Conservation (phyloP, 1,140 invertebrate species). For the Oncopodura yosiiana region DNA sequence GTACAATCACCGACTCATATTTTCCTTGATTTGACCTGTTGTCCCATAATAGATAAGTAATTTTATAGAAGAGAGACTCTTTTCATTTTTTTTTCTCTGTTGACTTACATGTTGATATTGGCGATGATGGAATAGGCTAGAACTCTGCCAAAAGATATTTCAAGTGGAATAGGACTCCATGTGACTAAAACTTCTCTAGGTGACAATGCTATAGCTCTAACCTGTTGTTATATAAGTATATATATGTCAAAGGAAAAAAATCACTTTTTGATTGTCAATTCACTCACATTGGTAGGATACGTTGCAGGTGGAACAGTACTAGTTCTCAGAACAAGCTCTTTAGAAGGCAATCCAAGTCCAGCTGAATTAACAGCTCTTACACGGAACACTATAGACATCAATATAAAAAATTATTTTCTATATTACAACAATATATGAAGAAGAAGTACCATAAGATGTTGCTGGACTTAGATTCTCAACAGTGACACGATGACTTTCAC, state of each 20-base stretch:
- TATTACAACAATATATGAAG: too few species aligned
- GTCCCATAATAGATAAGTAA: neutral
- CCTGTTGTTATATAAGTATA: neutral
- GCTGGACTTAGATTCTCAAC: slow-evolving; percentile 25
- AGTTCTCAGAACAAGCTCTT: slow-evolving; percentile 16
- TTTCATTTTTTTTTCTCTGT: neutral
- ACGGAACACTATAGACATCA: too few species aligned
- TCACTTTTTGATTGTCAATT: neutral
- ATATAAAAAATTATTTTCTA: too few species aligned
- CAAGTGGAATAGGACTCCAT: slow-evolving; percentile 24
- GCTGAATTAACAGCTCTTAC: slow-evolving; percentile 29
- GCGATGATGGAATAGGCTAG: slow-evolving; percentile 19
- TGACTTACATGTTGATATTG: slow-evolving; percentile 14
- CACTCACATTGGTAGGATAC: slow-evolving; percentile 18
- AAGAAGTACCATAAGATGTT: slow-evolving; percentile 12
- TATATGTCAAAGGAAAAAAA: neutral
- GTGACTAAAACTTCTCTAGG: slow-evolving; percentile 16
- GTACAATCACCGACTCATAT: slow-evolving; percentile 8
- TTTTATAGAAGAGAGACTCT: neutral
- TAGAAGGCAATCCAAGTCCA: slow-evolving; percentile 24
- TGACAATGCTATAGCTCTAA: slow-evolving; percentile 12
- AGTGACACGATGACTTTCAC: slow-evolving; percentile 7
- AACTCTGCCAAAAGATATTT: slow-evolving; percentile 22
- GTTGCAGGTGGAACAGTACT: slow-evolving; percentile 20
- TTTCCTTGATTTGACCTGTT: slow-evolving; percentile 12